These are phyloP conservation scores for Oreohelix idahoensis DNA, from an alignment of 1,140 invertebrate species.

Conservation along the genomic window DNA sequence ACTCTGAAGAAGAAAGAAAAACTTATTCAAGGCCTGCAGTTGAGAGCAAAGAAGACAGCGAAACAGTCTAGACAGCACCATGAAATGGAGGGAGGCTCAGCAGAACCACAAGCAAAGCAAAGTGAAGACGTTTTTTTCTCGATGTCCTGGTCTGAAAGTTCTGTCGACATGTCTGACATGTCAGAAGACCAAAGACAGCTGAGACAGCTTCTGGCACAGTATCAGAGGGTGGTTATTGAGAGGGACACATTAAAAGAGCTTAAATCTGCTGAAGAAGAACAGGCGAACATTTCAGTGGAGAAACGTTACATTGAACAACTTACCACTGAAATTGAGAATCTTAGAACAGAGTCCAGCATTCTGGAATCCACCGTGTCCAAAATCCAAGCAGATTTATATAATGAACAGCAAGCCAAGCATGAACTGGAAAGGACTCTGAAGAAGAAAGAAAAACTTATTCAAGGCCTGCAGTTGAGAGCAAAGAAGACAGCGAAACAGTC, in stretches of 20 bases:
- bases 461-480: slow-evolving; percentile 39
- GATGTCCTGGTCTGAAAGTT: slow-evolving; percentile 18
- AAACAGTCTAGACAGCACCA: not conserved
- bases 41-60: slow-evolving; percentile 40
- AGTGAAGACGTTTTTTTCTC: slow-evolving; percentile 33
- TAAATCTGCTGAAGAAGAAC: not conserved
- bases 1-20: slow-evolving; percentile 46
- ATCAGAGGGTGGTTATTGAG: slow-evolving; percentile 40
- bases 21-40: slow-evolving; percentile 42
- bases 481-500: slow-evolving; percentile 35
- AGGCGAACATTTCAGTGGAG: not conserved
- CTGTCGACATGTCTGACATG: not conserved
- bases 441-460: slow-evolving; percentile 48
- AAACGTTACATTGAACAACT: not conserved
- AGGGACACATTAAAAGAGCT: not conserved
- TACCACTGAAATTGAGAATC: not conserved
- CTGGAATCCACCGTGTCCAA: not conserved
- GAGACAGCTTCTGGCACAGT: slow-evolving; percentile 37
- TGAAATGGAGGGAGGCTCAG: not conserved
- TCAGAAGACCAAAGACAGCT: not conserved
- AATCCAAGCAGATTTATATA: slow-evolving; percentile 4
- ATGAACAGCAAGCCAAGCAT: slow-evolving; percentile 16
- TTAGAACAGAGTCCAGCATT: not conserved
- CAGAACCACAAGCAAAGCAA: not conserved
- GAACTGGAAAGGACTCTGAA: slow-evolving; percentile 41